phyloP scores from a whole-genome alignment of 2,888 invertebrate species.

The Pseudolycoriella hygida region DNA sequence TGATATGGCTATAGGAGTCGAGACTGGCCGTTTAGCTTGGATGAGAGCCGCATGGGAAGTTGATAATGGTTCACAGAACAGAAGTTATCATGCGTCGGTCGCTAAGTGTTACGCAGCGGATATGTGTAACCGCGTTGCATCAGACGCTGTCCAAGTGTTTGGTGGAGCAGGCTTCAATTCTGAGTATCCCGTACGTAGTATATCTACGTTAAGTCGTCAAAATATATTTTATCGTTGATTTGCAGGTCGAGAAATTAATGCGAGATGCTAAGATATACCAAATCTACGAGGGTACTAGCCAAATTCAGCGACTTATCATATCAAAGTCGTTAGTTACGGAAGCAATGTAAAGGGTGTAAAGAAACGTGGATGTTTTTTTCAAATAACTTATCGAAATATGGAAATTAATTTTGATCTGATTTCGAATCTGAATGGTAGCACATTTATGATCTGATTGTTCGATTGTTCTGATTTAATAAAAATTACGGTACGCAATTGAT shows the following conservation, averaged over 20 bases:
- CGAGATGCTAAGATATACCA: slow-evolving; percentile 98
- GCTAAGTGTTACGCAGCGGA: slow-evolving; percentile 91
- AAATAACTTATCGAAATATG: no score
- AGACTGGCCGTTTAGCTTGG: slow-evolving; percentile 73
- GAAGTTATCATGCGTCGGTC: slow-evolving; percentile 79
- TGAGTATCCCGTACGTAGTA: slow-evolving; percentile 71
- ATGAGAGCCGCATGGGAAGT: slow-evolving; percentile 78
- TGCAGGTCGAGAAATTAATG: slow-evolving; percentile 85
- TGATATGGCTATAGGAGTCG: slow-evolving; percentile 86
- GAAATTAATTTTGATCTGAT: no score
- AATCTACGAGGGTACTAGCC: slow-evolving; percentile 95
- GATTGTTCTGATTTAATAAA: no score
- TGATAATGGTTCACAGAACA: slow-evolving; percentile 57
- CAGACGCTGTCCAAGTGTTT: slow-evolving; percentile 90
- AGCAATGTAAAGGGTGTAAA: no score
- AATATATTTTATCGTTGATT: no score
- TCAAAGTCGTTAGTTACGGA: slow-evolving; percentile 26
- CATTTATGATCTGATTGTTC: no score
- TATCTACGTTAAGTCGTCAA: no score
- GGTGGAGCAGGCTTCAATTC: slow-evolving; percentile 92
- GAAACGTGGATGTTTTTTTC: no score
- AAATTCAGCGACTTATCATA: slow-evolving; percentile 91
- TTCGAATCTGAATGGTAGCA: no score
- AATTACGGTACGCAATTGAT: no score
- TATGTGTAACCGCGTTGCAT: slow-evolving; percentile 81